Evolutionary conservation across 2,113 vertebrate species (phyloP).

Genomic region (Pseudopodoces humilis): DNA sequence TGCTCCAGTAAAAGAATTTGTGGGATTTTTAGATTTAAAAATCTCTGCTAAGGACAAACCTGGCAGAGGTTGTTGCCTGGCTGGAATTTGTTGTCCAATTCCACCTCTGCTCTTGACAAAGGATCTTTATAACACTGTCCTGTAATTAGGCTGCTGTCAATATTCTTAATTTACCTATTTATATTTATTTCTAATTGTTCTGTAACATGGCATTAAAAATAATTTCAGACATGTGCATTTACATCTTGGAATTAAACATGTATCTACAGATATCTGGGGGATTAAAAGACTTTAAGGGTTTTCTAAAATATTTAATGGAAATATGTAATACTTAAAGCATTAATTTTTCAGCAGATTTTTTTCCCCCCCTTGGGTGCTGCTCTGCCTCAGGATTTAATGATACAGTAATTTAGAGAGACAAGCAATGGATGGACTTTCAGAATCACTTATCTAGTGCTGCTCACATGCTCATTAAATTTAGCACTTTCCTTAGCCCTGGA

Average conservation of each 20-base stretch:
- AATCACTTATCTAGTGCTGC: not conserved
- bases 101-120: not conserved
- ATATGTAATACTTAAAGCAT: not conserved
- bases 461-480: not conserved
- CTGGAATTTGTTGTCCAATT: not conserved
- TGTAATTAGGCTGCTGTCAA: not conserved
- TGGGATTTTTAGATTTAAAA: not conserved
- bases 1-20: not conserved
- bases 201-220: not conserved
- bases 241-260: not conserved
- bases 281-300: not conserved
- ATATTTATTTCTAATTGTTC: not conserved
- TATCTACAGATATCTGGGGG: not conserved
- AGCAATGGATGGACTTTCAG: not conserved
- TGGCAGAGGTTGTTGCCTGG: not conserved
- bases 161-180: not conserved
- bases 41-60: not conserved
- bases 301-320: not conserved
- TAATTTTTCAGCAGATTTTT: not conserved
- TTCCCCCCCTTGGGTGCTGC: not conserved
- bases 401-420: not conserved
- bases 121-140: not conserved
- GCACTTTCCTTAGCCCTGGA: not conserved
- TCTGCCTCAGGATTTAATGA: not conserved
- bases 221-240: not conserved